Evolutionary conservation across 2,888 invertebrate genomes (phyloP).

Genomic region (Acronicta aceris): DNA sequence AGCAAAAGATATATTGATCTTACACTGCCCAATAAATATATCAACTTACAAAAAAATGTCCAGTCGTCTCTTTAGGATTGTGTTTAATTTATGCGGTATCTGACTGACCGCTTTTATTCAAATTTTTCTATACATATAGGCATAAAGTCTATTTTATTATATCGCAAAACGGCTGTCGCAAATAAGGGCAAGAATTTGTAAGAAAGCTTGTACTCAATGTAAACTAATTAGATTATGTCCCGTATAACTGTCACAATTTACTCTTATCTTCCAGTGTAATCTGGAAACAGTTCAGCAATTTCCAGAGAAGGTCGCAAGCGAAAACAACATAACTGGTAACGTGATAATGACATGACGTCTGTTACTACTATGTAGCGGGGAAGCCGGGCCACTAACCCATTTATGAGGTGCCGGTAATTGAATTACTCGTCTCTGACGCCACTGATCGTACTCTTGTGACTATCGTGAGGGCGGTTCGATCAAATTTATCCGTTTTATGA

Average conservation of each 20-base stretch:
- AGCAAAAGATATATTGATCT: conserved; percentile 26
- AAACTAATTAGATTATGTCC: background rate
- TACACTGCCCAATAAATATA: conserved; percentile 8
- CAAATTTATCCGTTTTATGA: conserved; percentile 10
- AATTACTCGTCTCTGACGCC: conserved; percentile 71
- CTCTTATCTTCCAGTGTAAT: conserved; percentile 19
- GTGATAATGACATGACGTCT: conserved; percentile 66
- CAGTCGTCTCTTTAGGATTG: no score
- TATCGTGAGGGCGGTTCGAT: conserved; percentile 31
- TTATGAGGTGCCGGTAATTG: conserved; percentile 77
- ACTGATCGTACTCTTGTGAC: conserved; percentile 46
- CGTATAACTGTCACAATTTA: conserved; percentile 1
- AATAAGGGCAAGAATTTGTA: background rate
- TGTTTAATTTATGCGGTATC: no score
- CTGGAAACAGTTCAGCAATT: conserved; percentile 21
- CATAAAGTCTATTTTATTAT: background rate
- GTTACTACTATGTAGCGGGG: conserved; percentile 62
- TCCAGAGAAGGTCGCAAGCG: conserved; percentile 43
- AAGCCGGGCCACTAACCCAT: conserved; percentile 81
- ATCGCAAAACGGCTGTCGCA: background rate
- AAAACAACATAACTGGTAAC: conserved; percentile 59
- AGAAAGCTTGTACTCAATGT: no score
- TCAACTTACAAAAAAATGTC: background rate
- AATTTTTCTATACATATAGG: no score
- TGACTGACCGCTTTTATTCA: no score